Conservation (phyloP, 2,888 invertebrate species). For the Therioaphis trifolii region DNA sequence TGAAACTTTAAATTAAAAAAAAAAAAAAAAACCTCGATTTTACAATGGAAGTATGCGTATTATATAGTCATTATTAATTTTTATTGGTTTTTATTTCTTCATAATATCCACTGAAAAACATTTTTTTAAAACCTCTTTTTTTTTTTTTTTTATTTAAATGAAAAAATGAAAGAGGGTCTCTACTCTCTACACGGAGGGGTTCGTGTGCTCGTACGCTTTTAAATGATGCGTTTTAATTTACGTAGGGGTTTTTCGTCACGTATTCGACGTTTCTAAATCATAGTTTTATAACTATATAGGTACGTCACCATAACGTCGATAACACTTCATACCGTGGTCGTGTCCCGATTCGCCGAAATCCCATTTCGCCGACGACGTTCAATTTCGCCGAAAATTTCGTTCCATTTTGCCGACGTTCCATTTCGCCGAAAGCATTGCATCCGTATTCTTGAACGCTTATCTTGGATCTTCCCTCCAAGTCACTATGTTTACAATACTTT, state of each 20-base stretch:
- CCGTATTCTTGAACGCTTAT: too few species aligned
- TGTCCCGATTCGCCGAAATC: too few species aligned
- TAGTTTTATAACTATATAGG: too few species aligned
- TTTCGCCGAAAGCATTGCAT: too few species aligned
- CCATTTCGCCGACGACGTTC: too few species aligned
- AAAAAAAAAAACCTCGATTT: conserved; percentile 21
- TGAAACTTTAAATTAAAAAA: not conserved
- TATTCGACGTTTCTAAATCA: conserved; percentile 27
- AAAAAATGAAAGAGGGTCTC: conserved; percentile 13
- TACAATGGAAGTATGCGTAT: not conserved
- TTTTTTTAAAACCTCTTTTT: not conserved
- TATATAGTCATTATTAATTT: not conserved
- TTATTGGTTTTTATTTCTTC: not conserved
- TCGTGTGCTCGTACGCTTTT: conserved; percentile 10
- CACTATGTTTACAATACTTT: too few species aligned
- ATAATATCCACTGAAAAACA: conserved; percentile 4
- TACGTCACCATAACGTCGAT: too few species aligned
- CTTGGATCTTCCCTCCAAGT: too few species aligned
- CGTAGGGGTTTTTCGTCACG: conserved; percentile 25
- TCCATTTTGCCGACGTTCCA: too few species aligned
- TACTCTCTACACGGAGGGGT: not conserved
- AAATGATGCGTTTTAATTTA: conserved; percentile 32
- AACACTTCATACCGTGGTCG: too few species aligned
- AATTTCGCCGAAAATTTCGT: too few species aligned
- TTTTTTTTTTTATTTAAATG: not conserved